phyloP scores from a whole-genome alignment of 2,888 invertebrate genomes.

The Lithophane socia region DNA sequence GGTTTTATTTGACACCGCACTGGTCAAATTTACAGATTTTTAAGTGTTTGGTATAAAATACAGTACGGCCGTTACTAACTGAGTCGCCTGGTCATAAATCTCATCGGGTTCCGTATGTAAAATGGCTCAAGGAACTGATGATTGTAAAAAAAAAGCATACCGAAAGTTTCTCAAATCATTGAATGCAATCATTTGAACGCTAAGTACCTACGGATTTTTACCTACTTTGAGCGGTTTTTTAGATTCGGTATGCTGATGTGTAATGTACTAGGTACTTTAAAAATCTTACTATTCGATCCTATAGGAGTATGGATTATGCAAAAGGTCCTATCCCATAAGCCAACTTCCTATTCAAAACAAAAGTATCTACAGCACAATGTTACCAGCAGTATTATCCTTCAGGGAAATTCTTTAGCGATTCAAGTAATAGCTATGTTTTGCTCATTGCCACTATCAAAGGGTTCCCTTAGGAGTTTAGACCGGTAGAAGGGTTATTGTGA shows the following conservation, averaged over 20 bases:
- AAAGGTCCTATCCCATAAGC: neutral
- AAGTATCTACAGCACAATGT: slow-evolving; percentile 16
- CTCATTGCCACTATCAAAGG: slow-evolving; percentile 48
- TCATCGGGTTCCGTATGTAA: neutral
- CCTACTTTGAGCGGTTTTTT: neutral
- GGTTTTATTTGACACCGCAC: too few species aligned
- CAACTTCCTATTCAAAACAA: slow-evolving; percentile 5
- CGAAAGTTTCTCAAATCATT: neutral
- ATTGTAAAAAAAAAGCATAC: neutral
- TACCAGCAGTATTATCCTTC: slow-evolving; percentile 19
- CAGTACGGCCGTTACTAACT: neutral
- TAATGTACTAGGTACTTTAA: neutral
- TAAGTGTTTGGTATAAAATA: too few species aligned
- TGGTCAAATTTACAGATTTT: too few species aligned
- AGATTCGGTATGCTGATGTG: neutral
- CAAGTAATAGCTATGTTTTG: slow-evolving; percentile 47
- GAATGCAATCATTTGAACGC: neutral
- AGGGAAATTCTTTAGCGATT: slow-evolving; percentile 49
- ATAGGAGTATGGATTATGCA: neutral
- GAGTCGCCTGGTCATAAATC: neutral
- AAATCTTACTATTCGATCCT: neutral
- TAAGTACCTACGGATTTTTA: neutral
- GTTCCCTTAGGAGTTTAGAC: slow-evolving; percentile 22
- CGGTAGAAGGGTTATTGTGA: slow-evolving; percentile 13
- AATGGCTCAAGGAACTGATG: neutral